phyloP scores from a whole-genome alignment of 1,140 invertebrate genomes.

The Matsumurasca onukii region DNA sequence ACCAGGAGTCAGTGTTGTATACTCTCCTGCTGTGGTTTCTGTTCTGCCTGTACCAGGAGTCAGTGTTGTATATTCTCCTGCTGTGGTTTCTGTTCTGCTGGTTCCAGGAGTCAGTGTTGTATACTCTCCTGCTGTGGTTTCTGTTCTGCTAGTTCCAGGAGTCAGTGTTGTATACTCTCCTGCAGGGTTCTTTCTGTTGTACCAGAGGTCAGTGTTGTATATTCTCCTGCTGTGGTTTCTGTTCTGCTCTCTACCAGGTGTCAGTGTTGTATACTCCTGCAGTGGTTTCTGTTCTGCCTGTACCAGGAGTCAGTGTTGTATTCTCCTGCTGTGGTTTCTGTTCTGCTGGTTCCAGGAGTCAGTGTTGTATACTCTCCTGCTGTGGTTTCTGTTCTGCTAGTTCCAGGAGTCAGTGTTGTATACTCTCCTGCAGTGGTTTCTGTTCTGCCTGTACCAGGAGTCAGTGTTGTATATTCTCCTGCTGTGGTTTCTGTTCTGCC shows the following conservation, averaged over 20 bases:
- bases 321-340: not conserved
- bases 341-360: not conserved
- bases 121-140: not conserved
- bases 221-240: too few species aligned
- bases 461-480: not conserved
- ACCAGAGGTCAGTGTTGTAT: too few species aligned
- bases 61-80: not conserved
- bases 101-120: not conserved
- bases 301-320: not conserved
- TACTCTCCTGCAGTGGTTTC: conserved; percentile 9
- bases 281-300: not conserved
- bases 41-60: not conserved
- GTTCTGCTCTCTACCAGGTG: too few species aligned
- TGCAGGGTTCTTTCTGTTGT: too few species aligned
- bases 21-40: not conserved
- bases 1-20: not conserved
- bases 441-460: not conserved
- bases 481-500: too few species aligned
- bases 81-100: not conserved
- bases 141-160: not conserved
- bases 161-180: not conserved
- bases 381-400: not conserved
- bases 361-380: not conserved
- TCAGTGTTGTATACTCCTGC: too few species aligned
- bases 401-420: conserved; percentile 8